Evolutionary conservation across 1,140 invertebrate species (phyloP).

Genomic region (Ceratosolen fusciceps): DNA sequence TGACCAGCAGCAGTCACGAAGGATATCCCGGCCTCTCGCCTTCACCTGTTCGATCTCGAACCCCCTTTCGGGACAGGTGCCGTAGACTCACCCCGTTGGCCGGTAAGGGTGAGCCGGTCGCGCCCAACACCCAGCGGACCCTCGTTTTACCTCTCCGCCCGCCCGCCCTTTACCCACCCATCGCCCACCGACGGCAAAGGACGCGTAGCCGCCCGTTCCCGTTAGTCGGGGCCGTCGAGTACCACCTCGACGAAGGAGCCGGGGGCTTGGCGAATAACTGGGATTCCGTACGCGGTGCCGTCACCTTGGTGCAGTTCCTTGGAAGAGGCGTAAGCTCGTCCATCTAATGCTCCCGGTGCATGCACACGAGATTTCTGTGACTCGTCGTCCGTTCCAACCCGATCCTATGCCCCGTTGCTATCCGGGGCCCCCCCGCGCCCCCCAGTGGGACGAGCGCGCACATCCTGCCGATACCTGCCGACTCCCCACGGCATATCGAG

Average conservation of each 20-base stretch:
- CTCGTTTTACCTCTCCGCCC: not conserved
- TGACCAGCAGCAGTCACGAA: conserved; percentile 73
- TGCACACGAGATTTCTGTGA: not conserved
- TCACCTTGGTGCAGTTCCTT: not conserved
- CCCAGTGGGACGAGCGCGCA: not conserved
- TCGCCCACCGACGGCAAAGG: too few relatives aligned
- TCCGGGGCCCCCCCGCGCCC: not conserved
- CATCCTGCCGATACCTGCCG: too few relatives aligned
- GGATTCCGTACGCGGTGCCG: not conserved
- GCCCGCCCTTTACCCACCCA: not conserved
- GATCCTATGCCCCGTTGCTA: not conserved
- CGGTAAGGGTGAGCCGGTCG: too few relatives aligned
- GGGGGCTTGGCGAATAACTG: not conserved
- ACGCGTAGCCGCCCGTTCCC: too few relatives aligned
- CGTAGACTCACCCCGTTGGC: not conserved
- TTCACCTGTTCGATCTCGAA: conserved; percentile 22
- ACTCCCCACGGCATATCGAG: too few relatives aligned
- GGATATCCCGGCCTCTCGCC: conserved; percentile 56
- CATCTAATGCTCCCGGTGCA: not conserved
- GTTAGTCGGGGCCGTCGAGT: too few relatives aligned
- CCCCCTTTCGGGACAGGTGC: not conserved
- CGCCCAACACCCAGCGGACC: too few relatives aligned
- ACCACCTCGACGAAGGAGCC: not conserved
- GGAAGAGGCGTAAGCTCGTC: not conserved
- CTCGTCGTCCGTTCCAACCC: not conserved